phyloP scores from a whole-genome alignment of 2,113 vertebrate genomes.

The Albula glossodonta region DNA sequence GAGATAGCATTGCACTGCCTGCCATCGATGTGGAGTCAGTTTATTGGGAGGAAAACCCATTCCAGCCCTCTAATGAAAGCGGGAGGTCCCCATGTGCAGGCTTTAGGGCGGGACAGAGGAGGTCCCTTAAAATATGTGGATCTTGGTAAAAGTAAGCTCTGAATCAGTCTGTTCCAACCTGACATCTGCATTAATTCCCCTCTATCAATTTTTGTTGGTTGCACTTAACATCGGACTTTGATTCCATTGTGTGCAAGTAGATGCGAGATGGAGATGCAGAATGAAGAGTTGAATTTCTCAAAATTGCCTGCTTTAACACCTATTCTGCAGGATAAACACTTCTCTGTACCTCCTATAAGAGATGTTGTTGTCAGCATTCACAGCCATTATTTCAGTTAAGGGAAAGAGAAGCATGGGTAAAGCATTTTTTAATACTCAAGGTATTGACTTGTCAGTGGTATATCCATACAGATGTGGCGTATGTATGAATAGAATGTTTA shows the following conservation, averaged over 20 bases:
- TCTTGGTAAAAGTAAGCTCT: slow-evolving; percentile 47
- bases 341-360: slow-evolving; percentile 47
- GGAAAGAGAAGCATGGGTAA: slow-evolving; percentile 50
- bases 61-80: slow-evolving; percentile 59
- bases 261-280: not conserved
- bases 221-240: slow-evolving; percentile 19
- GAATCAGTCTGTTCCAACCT: slow-evolving; percentile 49
- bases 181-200: slow-evolving; percentile 55
- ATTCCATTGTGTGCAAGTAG: slow-evolving; percentile 6
- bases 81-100: slow-evolving; percentile 35
- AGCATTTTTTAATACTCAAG: slow-evolving; percentile 52
- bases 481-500: slow-evolving; percentile 64
- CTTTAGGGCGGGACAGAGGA: slow-evolving; percentile 49
- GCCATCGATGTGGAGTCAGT: slow-evolving; percentile 47
- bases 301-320: not conserved
- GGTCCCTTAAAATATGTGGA: slow-evolving; percentile 43
- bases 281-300: not conserved
- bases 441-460: slow-evolving; percentile 54
- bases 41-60: slow-evolving; percentile 47
- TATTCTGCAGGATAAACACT: slow-evolving; percentile 39
- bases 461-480: slow-evolving; percentile 60
- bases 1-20: slow-evolving; percentile 33
- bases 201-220: slow-evolving; percentile 40
- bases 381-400: slow-evolving; percentile 52
- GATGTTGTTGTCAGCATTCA: slow-evolving; percentile 52